Conservation (phyloP, 2,113 vertebrate species). For the Channa argus region DNA sequence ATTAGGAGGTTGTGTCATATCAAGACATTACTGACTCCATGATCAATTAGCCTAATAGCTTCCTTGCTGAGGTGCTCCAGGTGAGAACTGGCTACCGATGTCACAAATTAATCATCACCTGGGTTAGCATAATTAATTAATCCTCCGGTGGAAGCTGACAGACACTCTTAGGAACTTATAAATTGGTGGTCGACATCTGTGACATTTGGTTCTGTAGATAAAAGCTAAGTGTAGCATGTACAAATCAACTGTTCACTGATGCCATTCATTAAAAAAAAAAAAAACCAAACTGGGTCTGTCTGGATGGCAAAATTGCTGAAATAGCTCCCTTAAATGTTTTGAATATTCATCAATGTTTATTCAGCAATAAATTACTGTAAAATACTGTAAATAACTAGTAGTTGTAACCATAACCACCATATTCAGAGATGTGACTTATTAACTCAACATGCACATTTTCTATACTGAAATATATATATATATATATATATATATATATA, state of each 20-base stretch:
- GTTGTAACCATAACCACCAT: too few species aligned
- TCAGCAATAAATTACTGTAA: too few species aligned
- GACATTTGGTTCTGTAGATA: conserved; percentile 66
- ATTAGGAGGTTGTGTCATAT: conserved; percentile 40
- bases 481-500: too few species aligned
- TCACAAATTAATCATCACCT: conserved; percentile 77
- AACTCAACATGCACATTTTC: too few species aligned
- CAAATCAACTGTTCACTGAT: not conserved
- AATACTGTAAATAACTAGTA: too few species aligned
- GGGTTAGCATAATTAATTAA: conserved; percentile 77
- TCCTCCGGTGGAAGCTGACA: conserved; percentile 69
- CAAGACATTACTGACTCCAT: conserved; percentile 42
- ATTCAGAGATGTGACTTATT: too few species aligned
- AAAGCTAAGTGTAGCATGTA: conserved; percentile 46
- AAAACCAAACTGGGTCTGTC: not conserved
- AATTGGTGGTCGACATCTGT: conserved; percentile 69
- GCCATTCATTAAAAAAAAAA: not conserved
- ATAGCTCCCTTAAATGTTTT: too few species aligned
- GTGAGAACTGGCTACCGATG: conserved; percentile 72
- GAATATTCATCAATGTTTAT: too few species aligned
- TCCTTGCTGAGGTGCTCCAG: conserved; percentile 70
- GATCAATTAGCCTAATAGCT: conserved; percentile 76
- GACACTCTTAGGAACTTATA: conserved; percentile 56
- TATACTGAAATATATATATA: too few species aligned
- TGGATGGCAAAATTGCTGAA: too few species aligned